Base-by-base conservation (phyloP, 2,797 vertebrate genomes). In the Pseudomugil tenellus region DNA sequence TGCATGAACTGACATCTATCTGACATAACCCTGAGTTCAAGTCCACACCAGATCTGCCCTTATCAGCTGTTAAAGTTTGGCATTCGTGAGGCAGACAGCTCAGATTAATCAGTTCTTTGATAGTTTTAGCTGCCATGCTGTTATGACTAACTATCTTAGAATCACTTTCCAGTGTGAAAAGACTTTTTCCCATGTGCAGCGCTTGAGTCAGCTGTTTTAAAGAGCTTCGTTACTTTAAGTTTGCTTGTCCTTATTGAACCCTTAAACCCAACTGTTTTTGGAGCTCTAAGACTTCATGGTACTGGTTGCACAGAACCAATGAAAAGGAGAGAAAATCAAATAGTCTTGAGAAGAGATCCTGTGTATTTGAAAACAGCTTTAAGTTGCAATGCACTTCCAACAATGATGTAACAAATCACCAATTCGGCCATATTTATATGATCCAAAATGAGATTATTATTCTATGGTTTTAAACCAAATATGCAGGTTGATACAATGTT, bases 91-190 rank as follows among this genome's bases (percentile, higher is more conserved):
- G 54, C 6, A 46, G 21, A 23, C 13, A 19, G 2, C 41, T 49
- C 7, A 32, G 2, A 65, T 10, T 3, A 11, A 31, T 17, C 9
- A 8, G 25, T 62, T 13, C 28, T 34, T 41, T 6, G 39, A 41
- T 41, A 41, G 1, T 17, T 41, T 41, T 23, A 58, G 19, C 13
- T 62, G 37, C 54, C 29, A 0, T 43, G 34, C 9, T 9, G 23
- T 59, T 54, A 39, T 41, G 54, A n/a, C 9, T 25, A 41, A 54
- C 55, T 58, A 21, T 55, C 12, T 23, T 16, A 31, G 21, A 70
- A 19, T 69, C 31, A 59, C 28, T 48, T 31, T 39, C 6, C 1
- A 19, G 12, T 70, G 31, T n/a, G 21, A 32, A 8, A 16, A 37
- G 52, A n/a, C 25, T 17, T 21, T 13, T 19, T 39, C 1, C 41